A percentile compares a stretch with the other conserved stretches of the same genome.
These are phyloP conservation scores for Pampusana beccarii DNA, from an alignment of 2,113 vertebrate genomes.

Conservation along the genomic window DNA sequence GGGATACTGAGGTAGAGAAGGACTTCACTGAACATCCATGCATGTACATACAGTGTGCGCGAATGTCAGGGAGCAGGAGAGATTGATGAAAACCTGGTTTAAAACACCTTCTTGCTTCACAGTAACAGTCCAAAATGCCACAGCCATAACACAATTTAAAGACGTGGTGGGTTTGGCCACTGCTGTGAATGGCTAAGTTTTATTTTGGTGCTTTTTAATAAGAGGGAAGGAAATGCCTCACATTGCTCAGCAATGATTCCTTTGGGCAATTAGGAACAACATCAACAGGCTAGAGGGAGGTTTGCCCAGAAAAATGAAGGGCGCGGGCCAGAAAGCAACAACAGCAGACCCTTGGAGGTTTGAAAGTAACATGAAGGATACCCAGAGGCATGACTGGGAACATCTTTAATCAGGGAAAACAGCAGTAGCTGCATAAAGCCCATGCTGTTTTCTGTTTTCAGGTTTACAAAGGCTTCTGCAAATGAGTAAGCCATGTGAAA, in stretches of 20 bases:
- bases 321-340: constrained; percentile 27
- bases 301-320: constrained; percentile 55
- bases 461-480: constrained; percentile 30
- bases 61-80: not conserved
- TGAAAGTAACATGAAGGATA: constrained; percentile 32
- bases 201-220: constrained; percentile 66
- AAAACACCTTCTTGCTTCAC: not conserved
- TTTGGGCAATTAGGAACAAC: constrained; percentile 59
- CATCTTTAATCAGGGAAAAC: not conserved
- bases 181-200: constrained; percentile 31
- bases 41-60: not conserved
- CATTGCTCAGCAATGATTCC: constrained; percentile 60
- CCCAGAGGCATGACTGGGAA: not conserved
- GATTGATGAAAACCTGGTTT: not conserved
- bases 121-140: not conserved
- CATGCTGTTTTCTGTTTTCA: constrained; percentile 42
- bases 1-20: not conserved
- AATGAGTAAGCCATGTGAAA: constrained; percentile 44
- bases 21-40: not conserved
- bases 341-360: constrained; percentile 46
- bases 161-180: not conserved
- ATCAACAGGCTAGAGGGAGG: constrained; percentile 49
- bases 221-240: constrained; percentile 67
- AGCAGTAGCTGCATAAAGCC: constrained; percentile 2
- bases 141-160: not conserved